These are phyloP conservation scores for Ptychochromis oligacanthus DNA, from an alignment of 2,113 vertebrate species.

Conservation along the genomic window DNA sequence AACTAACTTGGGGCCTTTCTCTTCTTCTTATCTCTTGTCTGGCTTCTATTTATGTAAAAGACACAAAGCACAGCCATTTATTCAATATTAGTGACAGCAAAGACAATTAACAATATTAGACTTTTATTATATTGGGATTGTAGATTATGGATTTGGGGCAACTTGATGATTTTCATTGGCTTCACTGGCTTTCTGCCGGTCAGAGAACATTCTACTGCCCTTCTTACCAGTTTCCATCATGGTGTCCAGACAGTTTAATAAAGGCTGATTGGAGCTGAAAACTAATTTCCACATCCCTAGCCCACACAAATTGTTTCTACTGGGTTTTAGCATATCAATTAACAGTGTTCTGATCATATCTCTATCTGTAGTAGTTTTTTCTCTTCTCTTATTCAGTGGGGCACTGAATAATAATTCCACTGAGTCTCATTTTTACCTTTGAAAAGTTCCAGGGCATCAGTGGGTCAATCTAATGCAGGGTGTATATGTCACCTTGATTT, in stretches of 20 bases:
- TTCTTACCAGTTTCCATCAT: background rate
- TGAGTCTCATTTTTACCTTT: constrained; percentile 26
- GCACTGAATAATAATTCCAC: background rate
- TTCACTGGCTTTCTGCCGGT: background rate
- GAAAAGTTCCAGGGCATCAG: constrained; percentile 12
- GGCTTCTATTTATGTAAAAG: background rate
- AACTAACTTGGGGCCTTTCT: background rate
- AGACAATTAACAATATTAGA: background rate
- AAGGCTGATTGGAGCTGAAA: constrained; percentile 7
- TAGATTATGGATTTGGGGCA: background rate
- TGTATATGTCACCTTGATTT: constrained; percentile 2
- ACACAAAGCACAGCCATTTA: no score
- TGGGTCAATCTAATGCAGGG: constrained; percentile 15
- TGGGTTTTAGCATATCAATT: constrained; percentile 33
- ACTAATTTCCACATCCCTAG: constrained; percentile 13
- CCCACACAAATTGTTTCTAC: background rate
- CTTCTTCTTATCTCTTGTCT: background rate
- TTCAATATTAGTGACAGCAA: background rate
- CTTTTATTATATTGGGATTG: background rate
- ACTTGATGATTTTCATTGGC: background rate
- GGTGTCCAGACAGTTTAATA: constrained; percentile 6
- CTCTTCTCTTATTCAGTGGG: background rate
- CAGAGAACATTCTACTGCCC: background rate
- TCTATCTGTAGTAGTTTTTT: background rate
- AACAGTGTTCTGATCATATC: constrained; percentile 35